Percentiles rank a stretch among this genome's conserved stretches.
phyloP scores from a whole-genome alignment of 2,888 invertebrate species.

The Nebria brevicollis region DNA sequence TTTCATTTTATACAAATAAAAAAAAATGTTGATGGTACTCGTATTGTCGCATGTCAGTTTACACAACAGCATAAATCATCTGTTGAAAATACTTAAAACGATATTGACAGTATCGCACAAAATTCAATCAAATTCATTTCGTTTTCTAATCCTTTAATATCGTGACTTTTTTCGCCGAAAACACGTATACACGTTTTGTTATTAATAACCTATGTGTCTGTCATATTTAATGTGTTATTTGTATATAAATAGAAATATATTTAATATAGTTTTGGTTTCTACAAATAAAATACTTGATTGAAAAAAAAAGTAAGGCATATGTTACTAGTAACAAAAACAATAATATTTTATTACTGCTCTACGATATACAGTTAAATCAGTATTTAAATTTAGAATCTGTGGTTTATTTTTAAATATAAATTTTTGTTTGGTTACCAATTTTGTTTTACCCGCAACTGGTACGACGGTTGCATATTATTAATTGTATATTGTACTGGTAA shows the following conservation, averaged over 20 bases:
- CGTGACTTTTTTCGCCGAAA: neutral
- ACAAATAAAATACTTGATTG: no score
- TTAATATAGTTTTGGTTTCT: neutral
- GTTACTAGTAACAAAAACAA: no score
- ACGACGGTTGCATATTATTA: neutral
- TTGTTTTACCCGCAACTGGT: neutral
- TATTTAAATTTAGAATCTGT: neutral
- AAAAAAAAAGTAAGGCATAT: no score
- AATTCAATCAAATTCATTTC: neutral
- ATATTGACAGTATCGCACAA: neutral
- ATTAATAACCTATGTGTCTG: neutral
- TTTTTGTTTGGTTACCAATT: neutral
- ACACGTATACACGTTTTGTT: neutral
- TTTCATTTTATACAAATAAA: neutral
- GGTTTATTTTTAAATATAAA: neutral
- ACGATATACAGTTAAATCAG: no score
- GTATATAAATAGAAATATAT: neutral
- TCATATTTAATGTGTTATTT: neutral
- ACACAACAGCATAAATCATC: neutral
- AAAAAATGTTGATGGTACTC: neutral
- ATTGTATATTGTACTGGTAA: neutral
- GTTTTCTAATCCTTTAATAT: neutral
- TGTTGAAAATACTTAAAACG: neutral
- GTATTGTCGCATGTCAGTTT: neutral
- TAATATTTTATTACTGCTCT: no score